These are phyloP conservation scores for Catonia carolina DNA, from an alignment of 2,888 invertebrate species.

Conservation along the genomic window DNA sequence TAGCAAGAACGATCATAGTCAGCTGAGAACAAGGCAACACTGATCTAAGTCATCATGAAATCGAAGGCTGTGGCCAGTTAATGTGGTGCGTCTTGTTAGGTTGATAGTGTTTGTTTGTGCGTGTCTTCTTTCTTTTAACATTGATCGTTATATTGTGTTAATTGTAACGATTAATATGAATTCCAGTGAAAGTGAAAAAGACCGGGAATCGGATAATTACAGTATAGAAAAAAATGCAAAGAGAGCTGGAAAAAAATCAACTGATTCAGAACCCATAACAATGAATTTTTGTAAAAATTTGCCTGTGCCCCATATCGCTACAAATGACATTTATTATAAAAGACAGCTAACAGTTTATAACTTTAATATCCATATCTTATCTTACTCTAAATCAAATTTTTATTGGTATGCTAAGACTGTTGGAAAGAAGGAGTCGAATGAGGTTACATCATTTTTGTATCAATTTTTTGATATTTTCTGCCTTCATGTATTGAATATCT, in stretches of 20 bases:
- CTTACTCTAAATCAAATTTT: constrained; percentile 20
- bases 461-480: constrained; percentile 28
- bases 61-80: no score
- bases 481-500: constrained; percentile 15
- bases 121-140: no score
- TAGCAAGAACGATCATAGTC: no score
- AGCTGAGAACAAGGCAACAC: no score
- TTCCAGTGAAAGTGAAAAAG: no score
- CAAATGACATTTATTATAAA: constrained; percentile 24
- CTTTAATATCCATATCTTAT: constrained; percentile 19
- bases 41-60: no score
- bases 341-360: constrained; percentile 17
- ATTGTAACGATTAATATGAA: no score
- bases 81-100: no score
- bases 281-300: constrained; percentile 26
- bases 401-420: constrained; percentile 30
- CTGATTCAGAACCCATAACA: constrained; percentile 19
- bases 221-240: constrained; percentile 17
- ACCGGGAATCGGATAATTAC: no score
- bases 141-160: no score
- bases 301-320: constrained; percentile 23
- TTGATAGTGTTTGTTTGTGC: no score
- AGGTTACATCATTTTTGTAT: constrained; percentile 25
- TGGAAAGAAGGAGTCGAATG: constrained; percentile 28
- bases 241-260: neutral